Conservation (phyloP, 1,140 invertebrate genomes). For the Zaprionus camerounensis region DNA sequence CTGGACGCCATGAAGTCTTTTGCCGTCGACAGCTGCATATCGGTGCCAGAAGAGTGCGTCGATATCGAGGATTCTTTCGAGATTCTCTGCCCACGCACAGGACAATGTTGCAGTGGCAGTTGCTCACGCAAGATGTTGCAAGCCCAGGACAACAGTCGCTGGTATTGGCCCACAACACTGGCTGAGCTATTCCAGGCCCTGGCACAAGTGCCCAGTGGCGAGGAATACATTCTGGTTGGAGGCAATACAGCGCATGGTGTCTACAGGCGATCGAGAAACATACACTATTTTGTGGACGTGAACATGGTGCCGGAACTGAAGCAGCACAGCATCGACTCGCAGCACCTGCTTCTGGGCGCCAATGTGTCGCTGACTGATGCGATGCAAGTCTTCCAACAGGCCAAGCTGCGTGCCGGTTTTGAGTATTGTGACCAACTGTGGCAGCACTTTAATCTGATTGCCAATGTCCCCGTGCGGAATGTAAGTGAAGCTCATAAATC, state of each 20-base stretch:
- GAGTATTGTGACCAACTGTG: conserved; percentile 85
- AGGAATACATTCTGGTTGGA: conserved; percentile 85
- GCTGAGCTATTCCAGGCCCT: conserved; percentile 87
- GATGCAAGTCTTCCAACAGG: conserved; percentile 87
- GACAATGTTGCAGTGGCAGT: conserved; percentile 51
- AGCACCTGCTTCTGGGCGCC: conserved; percentile 87
- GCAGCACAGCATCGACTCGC: conserved; percentile 84
- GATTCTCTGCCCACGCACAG: conserved; percentile 58
- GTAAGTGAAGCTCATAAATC: conserved; percentile 85
- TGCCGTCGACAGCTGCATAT: conserved; percentile 88
- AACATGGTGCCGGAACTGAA: conserved; percentile 85
- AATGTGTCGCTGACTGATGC: conserved; percentile 88
- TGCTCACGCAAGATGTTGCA: conserved; percentile 82
- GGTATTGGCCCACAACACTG: conserved; percentile 83
- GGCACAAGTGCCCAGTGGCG: conserved; percentile 80
- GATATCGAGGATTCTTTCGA: conserved; percentile 76
- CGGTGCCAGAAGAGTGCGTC: conserved; percentile 84
- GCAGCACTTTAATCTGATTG: conserved; percentile 88
- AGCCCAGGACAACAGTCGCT: conserved; percentile 42
- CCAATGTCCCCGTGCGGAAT: conserved; percentile 90
- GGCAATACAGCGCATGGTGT: conserved; percentile 88
- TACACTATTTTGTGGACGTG: conserved; percentile 89
- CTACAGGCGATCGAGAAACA: conserved; percentile 85
- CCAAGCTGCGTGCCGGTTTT: conserved; percentile 85
- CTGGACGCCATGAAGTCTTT: conserved; percentile 93